phyloP scores from a whole-genome alignment of 2,888 invertebrate species.

The Tholera decimalis region DNA sequence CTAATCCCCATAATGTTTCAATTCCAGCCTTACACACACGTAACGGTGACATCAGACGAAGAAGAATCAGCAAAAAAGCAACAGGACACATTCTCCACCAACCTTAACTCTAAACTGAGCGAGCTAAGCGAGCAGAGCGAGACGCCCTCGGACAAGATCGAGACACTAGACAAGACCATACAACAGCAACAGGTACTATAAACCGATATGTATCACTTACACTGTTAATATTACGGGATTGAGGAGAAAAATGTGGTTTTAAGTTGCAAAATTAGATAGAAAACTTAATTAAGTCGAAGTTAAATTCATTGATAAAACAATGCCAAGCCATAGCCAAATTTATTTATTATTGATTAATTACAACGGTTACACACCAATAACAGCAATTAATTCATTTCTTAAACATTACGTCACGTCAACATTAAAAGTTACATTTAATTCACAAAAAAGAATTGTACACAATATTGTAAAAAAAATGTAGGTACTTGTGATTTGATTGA shows the following conservation, averaged over 20 bases:
- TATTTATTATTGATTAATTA: too few relatives aligned
- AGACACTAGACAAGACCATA: slow-evolving; percentile 92
- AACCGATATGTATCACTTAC: slow-evolving; percentile 10
- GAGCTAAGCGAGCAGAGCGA: slow-evolving; percentile 82
- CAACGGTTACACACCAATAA: too few relatives aligned
- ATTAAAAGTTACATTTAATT: too few relatives aligned
- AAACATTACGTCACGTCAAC: too few relatives aligned
- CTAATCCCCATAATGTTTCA: slow-evolving; percentile 17
- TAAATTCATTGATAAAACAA: slow-evolving; percentile 7
- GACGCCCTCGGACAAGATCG: slow-evolving; percentile 89
- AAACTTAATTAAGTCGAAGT: too few relatives aligned
- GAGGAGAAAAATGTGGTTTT: not conserved
- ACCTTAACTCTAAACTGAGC: slow-evolving; percentile 91
- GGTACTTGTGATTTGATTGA: slow-evolving; percentile 9
- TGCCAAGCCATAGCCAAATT: too few relatives aligned
- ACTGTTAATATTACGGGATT: slow-evolving; percentile 6
- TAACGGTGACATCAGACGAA: slow-evolving; percentile 95
- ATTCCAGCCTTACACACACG: slow-evolving; percentile 93
- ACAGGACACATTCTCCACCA: slow-evolving; percentile 85
- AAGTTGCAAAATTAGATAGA: slow-evolving; percentile 33
- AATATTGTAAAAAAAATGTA: too few relatives aligned
- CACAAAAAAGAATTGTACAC: too few relatives aligned
- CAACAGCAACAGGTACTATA: slow-evolving; percentile 92
- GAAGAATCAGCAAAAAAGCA: slow-evolving; percentile 93
- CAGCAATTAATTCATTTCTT: too few relatives aligned